A percentile compares a stretch with the other conserved stretches of the same genome.
These are phyloP conservation scores for Pseudococcus longispinus DNA, from an alignment of 2,888 invertebrate genomes.

Conservation along the genomic window DNA sequence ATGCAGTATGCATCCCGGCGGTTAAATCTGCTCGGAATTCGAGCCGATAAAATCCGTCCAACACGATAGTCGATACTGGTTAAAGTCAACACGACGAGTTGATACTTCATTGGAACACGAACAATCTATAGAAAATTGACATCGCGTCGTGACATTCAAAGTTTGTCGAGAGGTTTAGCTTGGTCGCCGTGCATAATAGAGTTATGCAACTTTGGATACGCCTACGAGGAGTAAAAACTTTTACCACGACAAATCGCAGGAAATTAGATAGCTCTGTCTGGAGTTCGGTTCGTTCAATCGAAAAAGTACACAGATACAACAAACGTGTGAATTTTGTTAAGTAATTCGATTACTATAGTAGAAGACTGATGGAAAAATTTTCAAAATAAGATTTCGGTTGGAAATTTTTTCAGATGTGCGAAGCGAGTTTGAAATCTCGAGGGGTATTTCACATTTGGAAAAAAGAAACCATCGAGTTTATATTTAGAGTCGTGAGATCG, in stretches of 20 bases:
- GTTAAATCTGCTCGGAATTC: background rate
- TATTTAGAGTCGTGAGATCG: too few relatives aligned
- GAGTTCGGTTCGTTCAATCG: background rate
- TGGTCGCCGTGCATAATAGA: constrained; percentile 1
- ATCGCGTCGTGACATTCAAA: background rate
- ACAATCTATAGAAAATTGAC: constrained; percentile 1
- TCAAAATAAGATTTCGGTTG: background rate
- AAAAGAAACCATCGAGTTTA: too few relatives aligned
- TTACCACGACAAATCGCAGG: constrained; percentile 6
- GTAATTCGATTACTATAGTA: background rate
- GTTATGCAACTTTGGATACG: constrained; percentile 5
- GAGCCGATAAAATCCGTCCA: background rate
- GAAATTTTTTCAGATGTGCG: background rate
- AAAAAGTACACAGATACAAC: constrained; percentile 6
- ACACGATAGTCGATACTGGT: background rate
- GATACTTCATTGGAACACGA: background rate
- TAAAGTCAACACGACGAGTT: background rate
- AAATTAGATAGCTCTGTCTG: background rate
- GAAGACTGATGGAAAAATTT: background rate
- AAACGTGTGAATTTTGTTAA: constrained; percentile 4
- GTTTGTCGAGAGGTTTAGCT: background rate
- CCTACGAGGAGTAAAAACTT: background rate
- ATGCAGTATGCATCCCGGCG: background rate
- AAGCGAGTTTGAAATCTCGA: too few relatives aligned
- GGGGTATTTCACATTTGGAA: too few relatives aligned